These are phyloP conservation scores for Prosopocoilus inquinatus DNA, from an alignment of 2,888 invertebrate genomes.

Conservation along the genomic window DNA sequence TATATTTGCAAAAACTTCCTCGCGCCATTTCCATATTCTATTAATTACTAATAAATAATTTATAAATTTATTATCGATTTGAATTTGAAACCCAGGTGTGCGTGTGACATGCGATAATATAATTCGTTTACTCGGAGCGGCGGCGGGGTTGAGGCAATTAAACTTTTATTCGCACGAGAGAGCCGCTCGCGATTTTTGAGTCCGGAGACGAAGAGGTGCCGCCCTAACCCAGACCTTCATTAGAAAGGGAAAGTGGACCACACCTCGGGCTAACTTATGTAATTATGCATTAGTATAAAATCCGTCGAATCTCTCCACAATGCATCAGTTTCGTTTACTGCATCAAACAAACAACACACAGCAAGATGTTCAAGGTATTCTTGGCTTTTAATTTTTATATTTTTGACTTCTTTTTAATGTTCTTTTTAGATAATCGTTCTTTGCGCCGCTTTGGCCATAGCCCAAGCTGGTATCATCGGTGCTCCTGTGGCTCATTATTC, in stretches of 20 bases:
- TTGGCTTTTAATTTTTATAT: too few species aligned
- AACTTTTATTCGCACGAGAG: too few species aligned
- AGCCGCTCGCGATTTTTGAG: background rate
- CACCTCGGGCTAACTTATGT: slow-evolving; percentile 27
- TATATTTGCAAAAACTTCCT: too few species aligned
- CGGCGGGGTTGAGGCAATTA: too few species aligned
- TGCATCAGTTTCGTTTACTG: slow-evolving; percentile 14
- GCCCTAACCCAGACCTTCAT: slow-evolving; percentile 49
- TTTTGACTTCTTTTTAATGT: slow-evolving; percentile 1
- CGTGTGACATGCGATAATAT: too few species aligned
- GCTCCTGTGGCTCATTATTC: slow-evolving; percentile 42
- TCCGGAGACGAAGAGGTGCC: slow-evolving; percentile 18
- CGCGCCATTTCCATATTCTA: too few species aligned
- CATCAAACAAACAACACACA: slow-evolving; percentile 26
- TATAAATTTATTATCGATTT: too few species aligned
- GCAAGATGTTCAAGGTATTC: slow-evolving; percentile 45
- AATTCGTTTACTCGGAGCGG: too few species aligned
- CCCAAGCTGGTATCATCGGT: slow-evolving; percentile 59
- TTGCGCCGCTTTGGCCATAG: slow-evolving; percentile 59
- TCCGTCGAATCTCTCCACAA: slow-evolving; percentile 8
- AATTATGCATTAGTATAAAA: slow-evolving; percentile 38
- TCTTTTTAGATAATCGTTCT: slow-evolving; percentile 42
- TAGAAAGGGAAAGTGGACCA: slow-evolving; percentile 47
- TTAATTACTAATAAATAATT: too few species aligned
- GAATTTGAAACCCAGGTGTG: too few species aligned